Evolutionary conservation across 1,140 invertebrate genomes (phyloP).

Genomic region (Drosophila kikkawai): DNA sequence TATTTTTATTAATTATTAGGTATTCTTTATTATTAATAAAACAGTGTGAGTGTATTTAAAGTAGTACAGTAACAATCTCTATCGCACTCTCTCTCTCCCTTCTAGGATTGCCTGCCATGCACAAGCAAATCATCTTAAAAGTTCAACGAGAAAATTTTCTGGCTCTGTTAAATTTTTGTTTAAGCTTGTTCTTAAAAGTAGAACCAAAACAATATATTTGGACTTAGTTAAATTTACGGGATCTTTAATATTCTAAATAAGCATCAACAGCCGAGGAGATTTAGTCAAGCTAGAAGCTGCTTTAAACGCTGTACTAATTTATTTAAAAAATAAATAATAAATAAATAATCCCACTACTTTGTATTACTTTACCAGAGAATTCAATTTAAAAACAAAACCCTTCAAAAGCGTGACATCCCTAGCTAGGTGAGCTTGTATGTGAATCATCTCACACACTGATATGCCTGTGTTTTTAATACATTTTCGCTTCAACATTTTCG

Average conservation of each 20-base stretch:
- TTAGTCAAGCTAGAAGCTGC: not conserved
- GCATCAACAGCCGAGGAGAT: not conserved
- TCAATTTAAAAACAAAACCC: not conserved
- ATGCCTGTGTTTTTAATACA: conserved; percentile 70
- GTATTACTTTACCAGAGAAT: not conserved
- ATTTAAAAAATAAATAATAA: not conserved
- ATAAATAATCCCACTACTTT: not conserved
- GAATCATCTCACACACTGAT: not conserved
- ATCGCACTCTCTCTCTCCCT: too few species aligned
- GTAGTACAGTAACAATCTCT: too few species aligned
- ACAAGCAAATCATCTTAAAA: too few species aligned
- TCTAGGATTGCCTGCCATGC: too few species aligned
- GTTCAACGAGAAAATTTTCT: too few species aligned
- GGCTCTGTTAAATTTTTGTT: too few species aligned
- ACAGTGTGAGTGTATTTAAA: too few species aligned
- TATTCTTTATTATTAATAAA: too few species aligned
- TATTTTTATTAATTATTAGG: too few species aligned
- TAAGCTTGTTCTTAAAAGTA: too few species aligned
- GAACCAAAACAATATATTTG: too few species aligned
- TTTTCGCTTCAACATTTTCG: conserved; percentile 54
- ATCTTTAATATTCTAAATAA: not conserved
- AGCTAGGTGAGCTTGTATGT: conserved; percentile 23
- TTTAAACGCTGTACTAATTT: not conserved
- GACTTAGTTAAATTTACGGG: too few species aligned
- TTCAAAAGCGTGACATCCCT: conserved; percentile 12